phyloP scores from a whole-genome alignment of 2,888 invertebrate genomes.

The Xestia c-nigrum region DNA sequence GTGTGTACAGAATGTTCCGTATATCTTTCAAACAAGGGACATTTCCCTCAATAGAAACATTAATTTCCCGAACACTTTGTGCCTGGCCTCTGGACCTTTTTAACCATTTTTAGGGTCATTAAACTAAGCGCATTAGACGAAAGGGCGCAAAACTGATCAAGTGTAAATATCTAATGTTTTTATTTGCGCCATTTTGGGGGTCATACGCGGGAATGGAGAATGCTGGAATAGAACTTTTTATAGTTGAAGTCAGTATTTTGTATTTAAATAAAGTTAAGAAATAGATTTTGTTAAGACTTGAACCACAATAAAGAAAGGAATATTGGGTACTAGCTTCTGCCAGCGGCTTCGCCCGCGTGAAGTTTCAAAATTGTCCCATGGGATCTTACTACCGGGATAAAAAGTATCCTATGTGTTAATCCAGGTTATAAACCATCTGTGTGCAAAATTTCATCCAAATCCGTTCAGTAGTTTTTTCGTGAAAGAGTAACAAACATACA shows the following conservation, averaged over 20 bases:
- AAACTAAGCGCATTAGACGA: constrained; percentile 84
- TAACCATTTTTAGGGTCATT: constrained; percentile 85
- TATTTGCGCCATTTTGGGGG: constrained; percentile 76
- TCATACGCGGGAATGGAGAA: constrained; percentile 60
- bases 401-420: too few relatives aligned
- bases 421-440: too few relatives aligned
- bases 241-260: not conserved
- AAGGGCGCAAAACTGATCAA: constrained; percentile 87
- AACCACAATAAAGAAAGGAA: not conserved
- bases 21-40: constrained; percentile 26
- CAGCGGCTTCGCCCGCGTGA: too few relatives aligned
- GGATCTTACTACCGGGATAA: too few relatives aligned
- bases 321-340: too few relatives aligned
- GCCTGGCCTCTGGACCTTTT: constrained; percentile 71
- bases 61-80: constrained; percentile 55
- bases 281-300: not conserved
- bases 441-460: too few relatives aligned
- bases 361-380: too few relatives aligned
- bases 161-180: constrained; percentile 87
- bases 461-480: too few relatives aligned
- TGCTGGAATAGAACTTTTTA: constrained; percentile 41
- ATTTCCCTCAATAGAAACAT: constrained; percentile 57
- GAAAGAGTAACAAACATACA: too few relatives aligned
- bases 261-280: not conserved
- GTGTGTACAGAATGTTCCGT: not conserved